Base-by-base conservation (phyloP, 2,797 vertebrate genomes). In the Sitta carolinensis region DNA sequence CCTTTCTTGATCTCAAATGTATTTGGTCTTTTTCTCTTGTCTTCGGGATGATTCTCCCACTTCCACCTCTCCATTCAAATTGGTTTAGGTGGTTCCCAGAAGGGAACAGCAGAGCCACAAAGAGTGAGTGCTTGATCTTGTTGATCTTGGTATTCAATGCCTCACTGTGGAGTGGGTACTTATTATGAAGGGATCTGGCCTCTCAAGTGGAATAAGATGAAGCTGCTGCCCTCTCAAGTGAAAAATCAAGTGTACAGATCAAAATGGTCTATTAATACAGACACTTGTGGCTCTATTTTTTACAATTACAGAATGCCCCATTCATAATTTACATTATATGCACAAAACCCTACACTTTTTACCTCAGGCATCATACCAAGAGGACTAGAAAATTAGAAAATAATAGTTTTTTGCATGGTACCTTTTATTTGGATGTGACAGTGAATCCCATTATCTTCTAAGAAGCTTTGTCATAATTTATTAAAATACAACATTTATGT, bases 191-290 rank as follows among this genome's bases (percentile, higher is more conserved):
- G 50, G 27, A 85, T 54, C 75, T 19, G 11, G 52, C 45, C 59
- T 89, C 83, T 94, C 76, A 72, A 72, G 58, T 50, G 30, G 62
- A 50, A 51, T 78, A 66, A 89, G 79, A 67, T 50, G 34, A 68
- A 90, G 73, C 5, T 64, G 23, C 51, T 88, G 45, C 40, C 67
- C 47, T 91, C 62, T 95, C 74, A 73, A 90, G 69, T 86, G 58
- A 90, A 90, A 88, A 94, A 84, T 75, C 80, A 93, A 93, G 54
- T 43, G 32, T 43, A 85, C 30, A 77, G 61, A 72, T 85, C 26
- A 74, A 80, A 94, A 75, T 54, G 6, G 78, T 80, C 63, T 50
- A 30, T 50, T 84, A 74, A 78, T 72, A 62, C 30, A 86, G 47
- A 34, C 48, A 84, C 54, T 83, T 75, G 30, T 91, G 75, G 7